Percentiles rank a stretch among this genome's conserved stretches.
These are phyloP conservation scores for Aegithalos caudatus DNA, from an alignment of 2,113 vertebrate species.

Conservation along the genomic window DNA sequence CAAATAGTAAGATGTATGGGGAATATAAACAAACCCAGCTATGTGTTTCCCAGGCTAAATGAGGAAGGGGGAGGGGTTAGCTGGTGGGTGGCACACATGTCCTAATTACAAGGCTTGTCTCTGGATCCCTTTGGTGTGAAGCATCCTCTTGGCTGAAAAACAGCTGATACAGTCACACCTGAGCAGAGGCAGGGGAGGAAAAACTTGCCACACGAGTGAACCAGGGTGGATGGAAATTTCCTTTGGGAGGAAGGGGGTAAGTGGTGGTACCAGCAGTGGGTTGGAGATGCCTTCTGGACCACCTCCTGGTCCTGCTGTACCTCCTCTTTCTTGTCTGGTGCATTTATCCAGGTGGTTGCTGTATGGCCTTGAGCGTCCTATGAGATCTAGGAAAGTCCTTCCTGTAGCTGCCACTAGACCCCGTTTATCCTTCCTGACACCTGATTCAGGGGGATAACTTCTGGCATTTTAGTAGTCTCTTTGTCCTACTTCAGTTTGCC, in stretches of 20 bases:
- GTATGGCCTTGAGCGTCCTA: not conserved
- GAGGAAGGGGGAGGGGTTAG: not conserved
- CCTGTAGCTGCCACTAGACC: not conserved
- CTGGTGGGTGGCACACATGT: not conserved
- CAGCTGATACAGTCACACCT: not conserved
- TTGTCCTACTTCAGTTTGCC: not conserved
- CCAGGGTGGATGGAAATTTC: not conserved
- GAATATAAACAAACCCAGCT: not conserved
- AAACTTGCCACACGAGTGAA: not conserved
- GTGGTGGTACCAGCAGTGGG: not conserved
- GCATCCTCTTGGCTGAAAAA: constrained; percentile 8
- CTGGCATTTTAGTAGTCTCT: not conserved
- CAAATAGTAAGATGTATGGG: not conserved
- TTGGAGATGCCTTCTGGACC: not conserved
- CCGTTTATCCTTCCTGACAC: not conserved
- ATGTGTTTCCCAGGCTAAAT: not conserved
- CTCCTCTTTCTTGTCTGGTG: not conserved
- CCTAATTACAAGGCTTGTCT: constrained; percentile 17
- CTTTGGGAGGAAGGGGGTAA: not conserved
- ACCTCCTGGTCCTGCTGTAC: not conserved
- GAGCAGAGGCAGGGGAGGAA: not conserved
- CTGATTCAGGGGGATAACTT: not conserved
- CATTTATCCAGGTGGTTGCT: not conserved
- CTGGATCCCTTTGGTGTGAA: not conserved
- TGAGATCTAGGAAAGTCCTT: not conserved